phyloP scores from a whole-genome alignment of 2,888 invertebrate genomes.

The Oasisia sp. region DNA sequence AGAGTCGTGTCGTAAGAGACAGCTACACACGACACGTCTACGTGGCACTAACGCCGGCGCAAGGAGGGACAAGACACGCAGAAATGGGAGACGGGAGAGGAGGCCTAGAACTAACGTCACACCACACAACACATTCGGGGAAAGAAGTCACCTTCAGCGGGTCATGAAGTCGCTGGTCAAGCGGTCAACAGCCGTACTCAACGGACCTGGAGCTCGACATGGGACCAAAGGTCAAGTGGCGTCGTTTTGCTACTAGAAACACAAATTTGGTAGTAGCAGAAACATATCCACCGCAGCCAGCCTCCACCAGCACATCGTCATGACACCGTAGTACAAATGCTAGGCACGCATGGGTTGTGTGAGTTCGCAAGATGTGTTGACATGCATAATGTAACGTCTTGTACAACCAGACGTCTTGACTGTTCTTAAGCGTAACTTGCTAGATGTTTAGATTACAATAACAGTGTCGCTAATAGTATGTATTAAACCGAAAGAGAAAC shows the following conservation, averaged over 20 bases:
- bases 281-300: background rate
- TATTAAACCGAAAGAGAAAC: background rate
- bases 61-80: background rate
- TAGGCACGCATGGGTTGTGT: too few relatives aligned
- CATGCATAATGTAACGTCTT: too few relatives aligned
- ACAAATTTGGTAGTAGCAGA: background rate
- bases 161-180: background rate
- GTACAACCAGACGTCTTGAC: background rate
- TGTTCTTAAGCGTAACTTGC: background rate
- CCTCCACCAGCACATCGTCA: too few relatives aligned
- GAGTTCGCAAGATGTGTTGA: too few relatives aligned
- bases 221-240: conserved; percentile 8
- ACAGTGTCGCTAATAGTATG: background rate
- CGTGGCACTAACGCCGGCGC: background rate
- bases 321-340: too few relatives aligned
- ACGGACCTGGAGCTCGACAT: background rate
- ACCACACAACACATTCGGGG: background rate
- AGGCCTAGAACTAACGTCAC: background rate
- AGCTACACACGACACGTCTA: background rate
- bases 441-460: background rate
- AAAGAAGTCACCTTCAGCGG: background rate
- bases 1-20: background rate
- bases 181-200: background rate
- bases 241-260: conserved; percentile 13
- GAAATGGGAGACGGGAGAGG: background rate